Evolutionary conservation across 2,113 vertebrate species (phyloP), one percentile per base, ranked within the genome.

Genomic region (Atlantisia rogersi): DNA sequence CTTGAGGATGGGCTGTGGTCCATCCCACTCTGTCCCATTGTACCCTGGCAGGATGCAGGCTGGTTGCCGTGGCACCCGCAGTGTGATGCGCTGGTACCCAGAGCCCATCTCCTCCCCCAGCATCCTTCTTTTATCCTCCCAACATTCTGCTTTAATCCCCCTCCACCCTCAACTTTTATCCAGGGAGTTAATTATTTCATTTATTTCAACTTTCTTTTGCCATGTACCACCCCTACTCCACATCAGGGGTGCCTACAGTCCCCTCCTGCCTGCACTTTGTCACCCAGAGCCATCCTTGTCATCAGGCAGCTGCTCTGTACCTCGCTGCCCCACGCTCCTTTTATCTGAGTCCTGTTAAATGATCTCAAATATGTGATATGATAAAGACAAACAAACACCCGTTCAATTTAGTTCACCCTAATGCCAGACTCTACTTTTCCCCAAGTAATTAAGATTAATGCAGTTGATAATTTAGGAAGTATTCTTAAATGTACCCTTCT

Each of bases 381-480:
- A 98, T 97, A 97, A 98, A 96, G 97, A 64, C 76, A 94, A 94
- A 91, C 95, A 75, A 94, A 94, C 95, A 62, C 95, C 88, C 85
- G 82, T 76, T 86, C 92, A 92, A 91, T 97, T 96, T 74, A 58
- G 93, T 86, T 94, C 96, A 20, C 93, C 96, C 96, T 96, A 93
- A 95, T 79, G 68, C 97, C 93, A 86, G 97, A 96, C 96, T 97
- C 96, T 85, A 92, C 98, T 98, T 96, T 97, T 95, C 88, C 97
- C 90, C 10, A 95, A 98, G 98, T 98, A 98, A 98, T 98, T 98
- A 98, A 98, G 98, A 98, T 98, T 97, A 98, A 98, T 98, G 98
- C 97, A 96, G 96, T 90, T 91, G 98, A 98, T 98, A 98, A 97
- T 93, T 94, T 83, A 85, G 82, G 42, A 82, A 35, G 94, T 86